These are phyloP conservation scores for Lepilemur ruficaudatus DNA, from an alignment of 2,797 vertebrate species.

Conservation along the genomic window DNA sequence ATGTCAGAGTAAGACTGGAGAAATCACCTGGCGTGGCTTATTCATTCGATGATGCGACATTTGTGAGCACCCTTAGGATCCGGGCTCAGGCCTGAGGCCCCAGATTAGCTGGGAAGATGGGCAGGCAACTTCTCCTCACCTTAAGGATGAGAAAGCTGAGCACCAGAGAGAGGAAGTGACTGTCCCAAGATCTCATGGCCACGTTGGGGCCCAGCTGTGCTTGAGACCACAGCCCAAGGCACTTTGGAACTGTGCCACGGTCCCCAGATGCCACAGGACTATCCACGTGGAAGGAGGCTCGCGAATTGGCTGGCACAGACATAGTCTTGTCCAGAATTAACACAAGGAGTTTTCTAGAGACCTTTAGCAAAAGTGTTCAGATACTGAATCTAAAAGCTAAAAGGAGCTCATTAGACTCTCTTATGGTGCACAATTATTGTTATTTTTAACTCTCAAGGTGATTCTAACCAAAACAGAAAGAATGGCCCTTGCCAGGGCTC, in stretches of 20 bases:
- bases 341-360: neutral
- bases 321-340: neutral
- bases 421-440: neutral
- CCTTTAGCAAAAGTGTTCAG: neutral
- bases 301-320: neutral
- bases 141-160: neutral
- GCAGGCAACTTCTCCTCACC: neutral
- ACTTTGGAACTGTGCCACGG: rapidly evolving
- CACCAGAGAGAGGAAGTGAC: neutral
- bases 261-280: neutral
- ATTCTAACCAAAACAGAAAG: neutral
- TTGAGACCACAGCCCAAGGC: neutral
- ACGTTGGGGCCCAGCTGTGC: neutral
- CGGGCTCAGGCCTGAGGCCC: neutral
- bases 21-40: neutral
- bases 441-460: neutral
- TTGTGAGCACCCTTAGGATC: neutral
- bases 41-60: neutral
- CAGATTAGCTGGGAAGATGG: neutral
- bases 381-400: neutral
- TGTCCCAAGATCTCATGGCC: neutral
- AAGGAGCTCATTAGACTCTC: neutral
- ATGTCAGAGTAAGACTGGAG: neutral
- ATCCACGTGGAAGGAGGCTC: neutral
- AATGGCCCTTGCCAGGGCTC: neutral